Conservation (phyloP, 2,888 invertebrate genomes). For the Julus scanicus region DNA sequence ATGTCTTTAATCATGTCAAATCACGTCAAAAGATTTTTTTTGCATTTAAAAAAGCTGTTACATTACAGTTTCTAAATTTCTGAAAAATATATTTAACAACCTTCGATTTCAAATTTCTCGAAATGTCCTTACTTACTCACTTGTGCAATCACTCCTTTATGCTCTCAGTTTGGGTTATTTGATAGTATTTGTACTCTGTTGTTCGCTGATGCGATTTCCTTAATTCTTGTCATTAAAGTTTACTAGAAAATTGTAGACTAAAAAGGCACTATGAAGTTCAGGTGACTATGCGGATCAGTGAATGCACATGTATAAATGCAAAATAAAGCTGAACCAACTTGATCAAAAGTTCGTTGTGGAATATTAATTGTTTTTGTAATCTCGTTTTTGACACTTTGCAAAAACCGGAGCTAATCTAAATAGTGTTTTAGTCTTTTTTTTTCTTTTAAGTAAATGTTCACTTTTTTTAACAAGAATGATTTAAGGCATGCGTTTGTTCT, state of each 20-base stretch:
- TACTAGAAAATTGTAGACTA: background rate
- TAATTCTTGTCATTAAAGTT: background rate
- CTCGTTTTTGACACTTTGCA: background rate
- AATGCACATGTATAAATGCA: background rate
- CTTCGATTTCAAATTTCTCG: background rate
- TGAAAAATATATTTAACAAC: background rate
- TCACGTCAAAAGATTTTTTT: background rate
- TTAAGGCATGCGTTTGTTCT: background rate
- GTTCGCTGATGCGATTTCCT: background rate
- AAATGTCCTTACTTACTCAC: background rate
- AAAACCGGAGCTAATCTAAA: background rate
- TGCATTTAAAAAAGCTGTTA: background rate
- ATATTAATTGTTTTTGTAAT: slow-evolving; percentile 1
- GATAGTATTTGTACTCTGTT: background rate
- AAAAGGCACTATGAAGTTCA: background rate
- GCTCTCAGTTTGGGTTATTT: too few species aligned
- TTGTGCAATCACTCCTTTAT: background rate
- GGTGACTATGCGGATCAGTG: slow-evolving; percentile 18
- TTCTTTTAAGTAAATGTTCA: background rate
- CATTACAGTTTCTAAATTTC: background rate
- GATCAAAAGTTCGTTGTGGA: background rate
- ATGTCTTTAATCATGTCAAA: background rate
- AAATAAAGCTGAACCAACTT: background rate
- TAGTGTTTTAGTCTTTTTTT: background rate
- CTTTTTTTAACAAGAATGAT: background rate